Evolutionary conservation across 2,888 invertebrate species (phyloP), one percentile per base, ranked within the genome.

Genomic region (Penaeus monodon): DNA sequence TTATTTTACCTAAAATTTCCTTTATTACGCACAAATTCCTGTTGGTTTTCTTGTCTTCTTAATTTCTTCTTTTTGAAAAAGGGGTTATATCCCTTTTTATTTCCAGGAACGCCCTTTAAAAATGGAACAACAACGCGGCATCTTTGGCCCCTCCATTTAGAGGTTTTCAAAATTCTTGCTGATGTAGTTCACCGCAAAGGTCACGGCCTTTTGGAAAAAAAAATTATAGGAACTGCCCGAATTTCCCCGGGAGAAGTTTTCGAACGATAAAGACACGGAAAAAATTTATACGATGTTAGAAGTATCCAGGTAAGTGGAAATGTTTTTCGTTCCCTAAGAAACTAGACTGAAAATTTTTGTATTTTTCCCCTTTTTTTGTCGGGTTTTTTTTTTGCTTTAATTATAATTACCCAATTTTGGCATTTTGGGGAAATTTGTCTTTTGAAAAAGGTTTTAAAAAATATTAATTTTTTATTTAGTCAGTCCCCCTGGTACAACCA

Each of bases 71-170:
- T n/a, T 33, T 49, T 66, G 4, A 6, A 33, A 14, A 22, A 14
- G 10, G 17, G 10, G 12, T 33, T 2, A 20, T 22, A 84, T 20
- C 63, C 27, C 63, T 63, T 64, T 3, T 68, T 49, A 74, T 81
- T 70, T 80, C 76, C 81, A 90, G 90, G 94, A 94, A 93, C 94
- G 95, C 88, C 95, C 97, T 91, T 98, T 81, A 93, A 93, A 29
- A 94, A 94, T 92, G 98, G 98, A 10, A 97, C 98, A 27, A 98
- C 98, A 10, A 96, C 97, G 97, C 97, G 0, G 95, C 96, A 90
- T 98, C 92, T 98, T 96, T 93, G 97, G 95, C 7, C 97, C 0
- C 94, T 97, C 22, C 95, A 96, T 91, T 92, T 94, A 38, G 94
- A 95, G 66, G 95, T 96, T 8, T 95, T 95, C 22, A 90, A 95